phyloP scores from a whole-genome alignment of 1,140 invertebrate genomes.

The fruit fly (Drosophila melanogaster) region Release_6_plus_ISO1_MT NT_033779.5:4452501-4453000 shows the following conservation, averaged over 20 bases:
- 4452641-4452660: background rate
- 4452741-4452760: constrained; percentile 65
- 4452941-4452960: constrained; percentile 55
- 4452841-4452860: constrained; percentile 89
- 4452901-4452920: constrained; percentile 78
- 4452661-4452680: constrained; percentile 8
- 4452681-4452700: constrained; percentile 28
- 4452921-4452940: constrained; percentile 78
- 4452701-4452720: constrained; percentile 31
- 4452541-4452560: constrained; percentile 97
- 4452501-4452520: constrained; percentile 98
- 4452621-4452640: constrained; percentile 11
- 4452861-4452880: constrained; percentile 97
- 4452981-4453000: background rate
- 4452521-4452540: constrained; percentile 98
- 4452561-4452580: constrained; percentile 95
- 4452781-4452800: constrained; percentile 81
- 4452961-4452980: background rate
- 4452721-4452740: constrained; percentile 77
- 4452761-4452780: constrained; percentile 81
- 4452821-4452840: constrained; percentile 85
- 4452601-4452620: constrained; percentile 45
- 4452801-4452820: constrained; percentile 70
- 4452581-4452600: constrained; percentile 95
- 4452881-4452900: constrained; percentile 96